Conservation (phyloP, 1,140 invertebrate species). For the Drosophila leontia region DNA sequence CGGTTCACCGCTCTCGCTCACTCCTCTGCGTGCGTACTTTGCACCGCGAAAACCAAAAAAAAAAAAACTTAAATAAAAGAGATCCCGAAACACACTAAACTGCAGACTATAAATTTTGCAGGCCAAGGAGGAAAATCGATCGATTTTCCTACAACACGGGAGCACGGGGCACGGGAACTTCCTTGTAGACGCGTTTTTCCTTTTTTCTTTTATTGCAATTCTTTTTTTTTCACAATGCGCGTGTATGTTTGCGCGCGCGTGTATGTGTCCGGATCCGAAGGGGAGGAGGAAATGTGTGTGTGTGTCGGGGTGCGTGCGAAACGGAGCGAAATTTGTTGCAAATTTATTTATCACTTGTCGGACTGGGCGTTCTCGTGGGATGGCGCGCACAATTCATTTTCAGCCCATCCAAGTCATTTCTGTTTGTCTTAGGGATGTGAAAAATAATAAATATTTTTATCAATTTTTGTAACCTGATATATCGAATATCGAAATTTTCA, state of each 20-base stretch:
- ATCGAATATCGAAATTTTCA: too few species aligned
- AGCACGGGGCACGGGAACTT: slow-evolving; percentile 17
- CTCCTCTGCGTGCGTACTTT: slow-evolving; percentile 26
- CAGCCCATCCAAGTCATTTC: slow-evolving; percentile 12
- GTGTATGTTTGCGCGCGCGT: slow-evolving; percentile 17
- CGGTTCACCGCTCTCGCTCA: slow-evolving; percentile 26
- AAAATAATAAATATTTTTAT: too few species aligned
- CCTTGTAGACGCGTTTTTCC: slow-evolving; percentile 18
- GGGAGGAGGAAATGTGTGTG: neutral
- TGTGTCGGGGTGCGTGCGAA: slow-evolving; percentile 3
- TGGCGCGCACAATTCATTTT: slow-evolving; percentile 36
- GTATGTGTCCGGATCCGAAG: neutral
- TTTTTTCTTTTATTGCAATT: slow-evolving; percentile 25
- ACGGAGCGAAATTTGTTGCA: slow-evolving; percentile 16
- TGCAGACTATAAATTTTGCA: slow-evolving; percentile 17
- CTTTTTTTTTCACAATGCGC: slow-evolving; percentile 22
- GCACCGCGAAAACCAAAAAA: slow-evolving; percentile 18
- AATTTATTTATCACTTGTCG: slow-evolving; percentile 21
- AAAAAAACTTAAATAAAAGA: slow-evolving; percentile 22
- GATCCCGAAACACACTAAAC: slow-evolving; percentile 10
- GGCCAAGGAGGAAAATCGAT: slow-evolving; percentile 29
- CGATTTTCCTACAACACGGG: slow-evolving; percentile 39
- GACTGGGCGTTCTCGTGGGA: slow-evolving; percentile 12
- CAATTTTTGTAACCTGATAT: too few species aligned
- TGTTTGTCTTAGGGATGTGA: neutral